These are phyloP conservation scores for Nemotelus nigrinus DNA, from an alignment of 2,888 invertebrate species.

Conservation along the genomic window DNA sequence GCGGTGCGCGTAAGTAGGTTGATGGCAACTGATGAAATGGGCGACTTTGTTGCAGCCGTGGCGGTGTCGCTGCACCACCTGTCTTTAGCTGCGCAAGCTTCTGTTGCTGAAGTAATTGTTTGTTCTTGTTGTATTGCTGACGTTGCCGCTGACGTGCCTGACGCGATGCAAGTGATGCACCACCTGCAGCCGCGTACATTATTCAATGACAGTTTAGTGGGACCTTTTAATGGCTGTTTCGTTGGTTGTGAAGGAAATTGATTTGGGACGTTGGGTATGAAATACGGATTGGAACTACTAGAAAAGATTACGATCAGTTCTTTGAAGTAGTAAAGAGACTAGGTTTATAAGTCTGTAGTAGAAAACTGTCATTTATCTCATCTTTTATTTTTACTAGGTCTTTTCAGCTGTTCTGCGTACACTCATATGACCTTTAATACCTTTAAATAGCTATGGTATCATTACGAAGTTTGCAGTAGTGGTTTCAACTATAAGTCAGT, in stretches of 20 bases:
- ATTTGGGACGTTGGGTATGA: not conserved
- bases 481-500: too few species aligned
- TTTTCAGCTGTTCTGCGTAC: too few species aligned
- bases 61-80: slow-evolving; percentile 60
- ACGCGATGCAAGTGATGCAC: slow-evolving; percentile 86
- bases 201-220: slow-evolving; percentile 23
- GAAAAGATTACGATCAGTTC: not conserved
- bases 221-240: not conserved
- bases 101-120: slow-evolving; percentile 65
- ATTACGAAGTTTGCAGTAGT: too few species aligned
- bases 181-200: slow-evolving; percentile 92
- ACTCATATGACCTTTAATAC: too few species aligned
- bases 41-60: slow-evolving; percentile 62
- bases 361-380: too few species aligned
- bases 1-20: slow-evolving; percentile 64
- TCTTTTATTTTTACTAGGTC: too few species aligned
- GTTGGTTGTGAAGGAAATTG: not conserved
- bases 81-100: slow-evolving; percentile 65
- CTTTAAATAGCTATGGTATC: too few species aligned
- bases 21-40: slow-evolving; percentile 70
- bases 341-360: too few species aligned
- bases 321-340: too few species aligned
- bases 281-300: not conserved
- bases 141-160: slow-evolving; percentile 75
- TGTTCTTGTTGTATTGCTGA: slow-evolving; percentile 67